Conservation (phyloP, 1,140 invertebrate species). For the Bombus confusus region DNA sequence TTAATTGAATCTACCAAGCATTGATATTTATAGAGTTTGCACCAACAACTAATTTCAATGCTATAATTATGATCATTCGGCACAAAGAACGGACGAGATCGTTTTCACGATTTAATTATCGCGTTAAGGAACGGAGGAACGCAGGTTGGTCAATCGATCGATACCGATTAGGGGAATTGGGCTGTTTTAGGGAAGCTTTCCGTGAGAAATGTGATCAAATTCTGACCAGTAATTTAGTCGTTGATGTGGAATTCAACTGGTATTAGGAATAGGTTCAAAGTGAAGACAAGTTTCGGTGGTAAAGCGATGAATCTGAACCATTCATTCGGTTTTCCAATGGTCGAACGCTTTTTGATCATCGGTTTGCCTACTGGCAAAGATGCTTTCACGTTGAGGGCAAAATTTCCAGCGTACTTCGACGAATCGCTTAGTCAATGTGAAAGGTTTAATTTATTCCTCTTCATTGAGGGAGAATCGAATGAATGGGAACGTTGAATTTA, state of each 20-base stretch:
- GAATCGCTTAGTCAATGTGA: not conserved
- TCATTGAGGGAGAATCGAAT: too few species aligned
- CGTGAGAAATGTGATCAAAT: conserved; percentile 12
- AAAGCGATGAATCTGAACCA: conserved; percentile 8
- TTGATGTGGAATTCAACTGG: not conserved
- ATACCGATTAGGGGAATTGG: not conserved
- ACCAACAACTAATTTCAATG: too few species aligned
- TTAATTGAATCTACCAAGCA: not conserved
- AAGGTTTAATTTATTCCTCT: not conserved
- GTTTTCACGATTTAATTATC: not conserved
- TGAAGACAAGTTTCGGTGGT: conserved; percentile 17
- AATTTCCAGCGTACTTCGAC: not conserved
- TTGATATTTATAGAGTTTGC: not conserved
- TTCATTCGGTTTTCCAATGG: conserved; percentile 26
- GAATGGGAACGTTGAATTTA: not conserved
- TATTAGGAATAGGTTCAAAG: not conserved
- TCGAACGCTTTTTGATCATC: not conserved
- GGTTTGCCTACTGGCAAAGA: not conserved
- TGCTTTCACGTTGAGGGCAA: not conserved
- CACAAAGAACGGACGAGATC: not conserved
- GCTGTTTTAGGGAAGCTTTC: not conserved
- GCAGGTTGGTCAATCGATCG: not conserved
- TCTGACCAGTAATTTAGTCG: conserved; percentile 7
- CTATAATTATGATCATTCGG: not conserved
- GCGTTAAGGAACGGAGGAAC: not conserved